These are phyloP conservation scores for Onthophagus taurus DNA, from an alignment of 1,140 invertebrate genomes.

Conservation along the genomic window DNA sequence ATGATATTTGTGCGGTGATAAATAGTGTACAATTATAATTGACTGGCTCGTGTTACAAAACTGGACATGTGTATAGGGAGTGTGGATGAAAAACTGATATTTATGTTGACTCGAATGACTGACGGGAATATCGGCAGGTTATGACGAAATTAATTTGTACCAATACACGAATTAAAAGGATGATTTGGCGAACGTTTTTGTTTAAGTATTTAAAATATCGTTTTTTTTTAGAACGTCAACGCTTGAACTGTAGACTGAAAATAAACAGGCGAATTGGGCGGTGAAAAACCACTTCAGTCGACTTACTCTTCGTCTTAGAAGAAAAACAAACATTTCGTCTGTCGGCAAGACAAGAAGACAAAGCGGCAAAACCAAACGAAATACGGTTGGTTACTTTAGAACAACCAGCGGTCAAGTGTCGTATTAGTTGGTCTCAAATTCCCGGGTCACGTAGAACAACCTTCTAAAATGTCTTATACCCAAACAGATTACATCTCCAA, in stretches of 20 bases:
- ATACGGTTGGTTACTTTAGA: background rate
- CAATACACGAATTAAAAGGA: no score
- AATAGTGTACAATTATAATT: no score
- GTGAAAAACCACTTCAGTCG: background rate
- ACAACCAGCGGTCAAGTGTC: conserved; percentile 1
- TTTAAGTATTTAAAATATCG: no score
- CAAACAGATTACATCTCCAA: conserved; percentile 11
- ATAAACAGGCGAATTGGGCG: background rate
- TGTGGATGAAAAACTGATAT: no score
- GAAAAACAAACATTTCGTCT: background rate
- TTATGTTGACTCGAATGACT: no score
- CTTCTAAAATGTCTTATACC: conserved; percentile 6
- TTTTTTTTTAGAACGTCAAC: background rate
- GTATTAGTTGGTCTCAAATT: conserved; percentile 8
- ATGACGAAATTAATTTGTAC: no score
- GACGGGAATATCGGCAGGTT: no score
- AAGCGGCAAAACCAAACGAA: background rate
- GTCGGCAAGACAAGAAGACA: background rate
- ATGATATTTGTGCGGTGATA: no score
- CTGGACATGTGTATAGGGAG: no score
- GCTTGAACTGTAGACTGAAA: background rate
- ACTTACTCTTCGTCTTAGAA: background rate
- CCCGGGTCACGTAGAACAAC: conserved; percentile 9
- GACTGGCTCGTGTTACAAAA: no score
- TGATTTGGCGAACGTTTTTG: no score